Evolutionary conservation across 1,140 invertebrate genomes (phyloP).

Genomic region (Schmidtea mediterranea): DNA sequence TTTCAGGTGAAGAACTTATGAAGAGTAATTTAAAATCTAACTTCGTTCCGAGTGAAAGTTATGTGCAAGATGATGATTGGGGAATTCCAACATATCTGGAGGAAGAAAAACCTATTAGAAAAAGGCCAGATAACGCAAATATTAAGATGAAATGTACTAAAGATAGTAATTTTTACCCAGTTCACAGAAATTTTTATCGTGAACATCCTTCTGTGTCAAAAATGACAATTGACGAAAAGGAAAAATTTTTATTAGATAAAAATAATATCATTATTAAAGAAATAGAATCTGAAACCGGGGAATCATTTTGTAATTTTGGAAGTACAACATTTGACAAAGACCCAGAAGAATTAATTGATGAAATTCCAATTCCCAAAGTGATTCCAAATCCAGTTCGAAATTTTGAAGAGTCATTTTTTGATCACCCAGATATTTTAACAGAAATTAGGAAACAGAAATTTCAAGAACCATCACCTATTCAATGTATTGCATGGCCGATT

Average conservation of each 20-base stretch:
- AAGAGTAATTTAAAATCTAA: too few species aligned
- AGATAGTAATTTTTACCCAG: slow-evolving; percentile 29
- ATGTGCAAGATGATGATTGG: too few species aligned
- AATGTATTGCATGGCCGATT: slow-evolving; percentile 56
- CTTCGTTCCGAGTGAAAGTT: too few species aligned
- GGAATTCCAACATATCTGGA: too few species aligned
- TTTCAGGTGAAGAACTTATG: too few species aligned
- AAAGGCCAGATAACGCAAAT: too few species aligned
- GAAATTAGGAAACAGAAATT: slow-evolving; percentile 8
- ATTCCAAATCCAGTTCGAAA: slow-evolving; percentile 49
- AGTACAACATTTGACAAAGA: too few species aligned
- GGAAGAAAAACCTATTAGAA: too few species aligned
- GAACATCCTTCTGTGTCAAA: slow-evolving; percentile 42
- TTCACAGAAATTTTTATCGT: slow-evolving; percentile 54
- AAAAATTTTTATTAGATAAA: slow-evolving; percentile 26
- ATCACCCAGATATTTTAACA: slow-evolving; percentile 30
- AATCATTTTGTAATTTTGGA: too few species aligned
- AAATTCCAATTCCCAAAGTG: slow-evolving; percentile 9
- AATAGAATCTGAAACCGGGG: too few species aligned
- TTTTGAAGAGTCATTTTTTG: slow-evolving; percentile 48
- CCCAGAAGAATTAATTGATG: too few species aligned
- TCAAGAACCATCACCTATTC: slow-evolving; percentile 9
- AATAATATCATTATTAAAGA: background rate
- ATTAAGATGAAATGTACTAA: too few species aligned
- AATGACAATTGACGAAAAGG: slow-evolving; percentile 37